Percentiles rank a stretch among this genome's conserved stretches.
These are phyloP conservation scores for Andinoacara biseriatus DNA, from an alignment of 2,113 vertebrate species.

Conservation along the genomic window DNA sequence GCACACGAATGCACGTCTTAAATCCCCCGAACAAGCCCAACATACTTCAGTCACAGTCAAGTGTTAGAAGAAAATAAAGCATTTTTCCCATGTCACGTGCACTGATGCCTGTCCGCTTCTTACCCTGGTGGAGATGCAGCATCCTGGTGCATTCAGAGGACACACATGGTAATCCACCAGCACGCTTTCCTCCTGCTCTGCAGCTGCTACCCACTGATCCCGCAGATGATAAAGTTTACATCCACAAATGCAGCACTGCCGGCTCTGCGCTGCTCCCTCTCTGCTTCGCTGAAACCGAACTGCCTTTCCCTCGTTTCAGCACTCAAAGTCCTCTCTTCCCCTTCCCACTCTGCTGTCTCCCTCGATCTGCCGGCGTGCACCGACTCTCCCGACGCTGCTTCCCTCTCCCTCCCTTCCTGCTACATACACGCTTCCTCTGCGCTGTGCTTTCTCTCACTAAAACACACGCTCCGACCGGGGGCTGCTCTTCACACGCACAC, in stretches of 20 bases:
- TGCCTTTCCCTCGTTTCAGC: conserved; percentile 25
- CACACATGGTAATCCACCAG: conserved; percentile 70
- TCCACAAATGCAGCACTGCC: conserved; percentile 70
- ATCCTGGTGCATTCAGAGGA: conserved; percentile 81
- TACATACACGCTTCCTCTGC: conserved; percentile 50
- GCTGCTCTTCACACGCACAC: conserved; percentile 31
- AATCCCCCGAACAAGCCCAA: not conserved
- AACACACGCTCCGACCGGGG: conserved; percentile 13
- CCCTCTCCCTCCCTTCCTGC: conserved; percentile 34
- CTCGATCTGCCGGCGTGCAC: conserved; percentile 48
- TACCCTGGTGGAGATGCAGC: conserved; percentile 80
- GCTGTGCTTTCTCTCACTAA: conserved; percentile 45
- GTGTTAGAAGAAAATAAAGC: not conserved
- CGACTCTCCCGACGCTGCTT: conserved; percentile 58
- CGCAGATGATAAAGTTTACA: conserved; percentile 83
- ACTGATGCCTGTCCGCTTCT: conserved; percentile 51
- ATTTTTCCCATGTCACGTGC: not conserved
- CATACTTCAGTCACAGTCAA: not conserved
- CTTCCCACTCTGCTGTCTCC: conserved; percentile 13
- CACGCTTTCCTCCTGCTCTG: conserved; percentile 53
- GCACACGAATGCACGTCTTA: not conserved
- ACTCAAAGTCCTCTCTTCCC: not conserved
- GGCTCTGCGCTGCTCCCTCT: conserved; percentile 18
- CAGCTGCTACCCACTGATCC: conserved; percentile 59
- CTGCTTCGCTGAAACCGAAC: not conserved